Percentiles rank a stretch among this genome's conserved stretches.
Evolutionary conservation across 2,888 invertebrate genomes (phyloP).

Genomic region (Cancer borealis): DNA sequence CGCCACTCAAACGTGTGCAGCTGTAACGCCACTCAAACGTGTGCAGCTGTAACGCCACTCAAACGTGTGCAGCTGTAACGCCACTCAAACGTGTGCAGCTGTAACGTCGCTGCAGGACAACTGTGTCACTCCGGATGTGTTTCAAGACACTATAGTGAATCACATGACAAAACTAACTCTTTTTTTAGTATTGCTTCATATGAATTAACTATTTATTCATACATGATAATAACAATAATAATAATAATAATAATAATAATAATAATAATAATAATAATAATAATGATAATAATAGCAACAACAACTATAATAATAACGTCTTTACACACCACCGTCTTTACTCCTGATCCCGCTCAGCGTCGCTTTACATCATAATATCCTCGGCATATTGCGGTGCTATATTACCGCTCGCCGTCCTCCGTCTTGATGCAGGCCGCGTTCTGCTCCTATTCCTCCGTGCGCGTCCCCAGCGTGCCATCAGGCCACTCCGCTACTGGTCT

Average conservation of each 20-base stretch:
- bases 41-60: no score
- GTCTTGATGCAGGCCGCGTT: slow-evolving; percentile 18
- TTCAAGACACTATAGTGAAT: no score
- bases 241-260: slow-evolving; percentile 6
- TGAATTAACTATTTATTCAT: no score
- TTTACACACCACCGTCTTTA: no score
- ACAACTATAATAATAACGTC: not conserved
- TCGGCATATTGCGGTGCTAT: slow-evolving; percentile 6
- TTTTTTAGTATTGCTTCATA: no score
- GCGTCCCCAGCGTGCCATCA: not conserved
- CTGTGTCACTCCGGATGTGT: no score
- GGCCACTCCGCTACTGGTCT: not conserved
- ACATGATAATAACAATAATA: not conserved
- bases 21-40: no score
- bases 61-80: no score
- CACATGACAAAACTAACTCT: no score
- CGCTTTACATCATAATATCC: slow-evolving; percentile 25
- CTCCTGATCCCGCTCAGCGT: not conserved
- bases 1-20: no score
- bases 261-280: not conserved
- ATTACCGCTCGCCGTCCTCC: not conserved
- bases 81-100: no score
- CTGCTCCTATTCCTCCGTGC: not conserved
- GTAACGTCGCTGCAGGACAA: no score
- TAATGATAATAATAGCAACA: not conserved